Evolutionary conservation across 2,113 vertebrate species (phyloP), one percentile per base, ranked within the genome.

Genomic region (Connochaetes taurinus): DNA sequence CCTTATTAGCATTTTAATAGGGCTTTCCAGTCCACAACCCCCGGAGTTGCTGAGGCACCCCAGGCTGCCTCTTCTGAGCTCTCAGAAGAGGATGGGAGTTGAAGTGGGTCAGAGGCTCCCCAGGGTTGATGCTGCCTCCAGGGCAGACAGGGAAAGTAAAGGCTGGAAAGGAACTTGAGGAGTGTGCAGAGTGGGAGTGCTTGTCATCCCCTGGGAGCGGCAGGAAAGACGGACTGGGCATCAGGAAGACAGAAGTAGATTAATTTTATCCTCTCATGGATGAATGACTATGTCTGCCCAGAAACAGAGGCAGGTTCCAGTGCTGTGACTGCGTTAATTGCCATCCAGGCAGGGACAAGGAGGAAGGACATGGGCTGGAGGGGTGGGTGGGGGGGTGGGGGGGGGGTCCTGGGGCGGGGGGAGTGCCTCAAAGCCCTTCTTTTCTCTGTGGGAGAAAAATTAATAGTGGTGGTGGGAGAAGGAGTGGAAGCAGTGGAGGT

Each of bases 1-100:
- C 74, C 36, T 1, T 36, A 94, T 90, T 90, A 95, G 90, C 96
- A 95, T 96, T 97, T 97, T 97, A 93, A 97, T 89, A 86, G 91
- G 93, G 53, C 81, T 96, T 97, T 85, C 74, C 60, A 71, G 81
- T 31, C 74, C 31, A 47, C 50, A 43, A 5, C n/a, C 47, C 64
- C 36, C 25, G 55, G 67, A 88, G 58, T 92, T 57, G 4, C 29
- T 40, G 45, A 53, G 3, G 33, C 16, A 11, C 78, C n/a, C 33
- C 36, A 21, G 93, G 58, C 96, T 58, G 33, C 67, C 64, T 76
- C 45, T 12, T 58, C 50, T 43, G 84, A 89, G 83, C n/a, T 55
- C 19, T 2, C 43, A 62, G 45, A 23, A 81, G 52, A 33, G 29
- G 47, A 40, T 55, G 40, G 33, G 81, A 60, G 19, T 10, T 11